phyloP scores from a whole-genome alignment of 2,888 invertebrate species.

The Andrena bicolor region DNA sequence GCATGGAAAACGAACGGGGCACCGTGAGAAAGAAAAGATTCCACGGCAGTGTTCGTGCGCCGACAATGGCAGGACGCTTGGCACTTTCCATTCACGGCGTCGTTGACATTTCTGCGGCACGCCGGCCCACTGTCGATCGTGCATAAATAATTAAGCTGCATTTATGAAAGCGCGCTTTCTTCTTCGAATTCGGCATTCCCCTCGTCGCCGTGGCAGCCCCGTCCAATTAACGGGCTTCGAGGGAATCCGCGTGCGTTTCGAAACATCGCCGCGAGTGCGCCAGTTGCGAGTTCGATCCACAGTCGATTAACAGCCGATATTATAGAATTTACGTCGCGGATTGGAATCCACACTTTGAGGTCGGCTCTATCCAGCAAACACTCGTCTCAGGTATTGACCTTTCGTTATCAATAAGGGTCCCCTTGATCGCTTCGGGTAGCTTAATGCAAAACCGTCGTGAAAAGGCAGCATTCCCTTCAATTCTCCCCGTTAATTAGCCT shows the following conservation, averaged over 20 bases:
- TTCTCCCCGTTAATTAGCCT: constrained; percentile 25
- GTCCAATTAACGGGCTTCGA: constrained; percentile 25
- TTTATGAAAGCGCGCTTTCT: constrained; percentile 68
- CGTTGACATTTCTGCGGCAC: constrained; percentile 67
- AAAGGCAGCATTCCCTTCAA: constrained; percentile 15
- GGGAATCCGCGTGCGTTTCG: constrained; percentile 14
- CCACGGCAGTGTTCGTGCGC: constrained; percentile 12
- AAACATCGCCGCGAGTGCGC: neutral
- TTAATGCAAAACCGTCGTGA: neutral
- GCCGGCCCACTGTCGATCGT: constrained; percentile 41
- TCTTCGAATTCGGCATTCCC: constrained; percentile 61
- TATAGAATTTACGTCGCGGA: neutral
- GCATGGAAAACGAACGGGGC: constrained; percentile 20
- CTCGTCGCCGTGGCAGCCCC: neutral
- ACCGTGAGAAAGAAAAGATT: constrained; percentile 41
- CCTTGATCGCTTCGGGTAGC: constrained; percentile 18
- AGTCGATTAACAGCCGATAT: neutral
- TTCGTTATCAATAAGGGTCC: neutral
- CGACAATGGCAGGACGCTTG: constrained; percentile 32
- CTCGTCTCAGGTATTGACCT: neutral
- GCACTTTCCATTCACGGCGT: constrained; percentile 59
- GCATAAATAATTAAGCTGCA: constrained; percentile 64
- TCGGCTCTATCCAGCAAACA: neutral
- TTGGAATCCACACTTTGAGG: neutral
- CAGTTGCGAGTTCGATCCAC: neutral